Percentiles rank a stretch among this genome's conserved stretches.
These are phyloP conservation scores for Noctua janthina DNA, from an alignment of 2,888 invertebrate species.

Conservation along the genomic window DNA sequence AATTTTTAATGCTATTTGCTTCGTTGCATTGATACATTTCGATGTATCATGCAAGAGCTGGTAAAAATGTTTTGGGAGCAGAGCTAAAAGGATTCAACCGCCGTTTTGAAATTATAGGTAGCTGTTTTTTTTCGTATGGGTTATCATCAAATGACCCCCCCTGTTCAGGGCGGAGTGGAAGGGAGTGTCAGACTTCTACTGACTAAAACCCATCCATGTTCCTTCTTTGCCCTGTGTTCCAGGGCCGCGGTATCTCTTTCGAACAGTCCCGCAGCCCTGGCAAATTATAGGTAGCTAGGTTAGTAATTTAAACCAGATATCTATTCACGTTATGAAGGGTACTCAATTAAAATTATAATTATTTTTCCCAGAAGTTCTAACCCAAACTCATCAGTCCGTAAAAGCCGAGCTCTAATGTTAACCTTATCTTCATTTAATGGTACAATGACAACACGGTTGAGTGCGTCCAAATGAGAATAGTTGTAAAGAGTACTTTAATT, in stretches of 20 bases:
- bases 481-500: constrained; percentile 78
- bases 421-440: constrained; percentile 56
- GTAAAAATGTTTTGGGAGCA: not conserved
- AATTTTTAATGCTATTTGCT: constrained; percentile 51
- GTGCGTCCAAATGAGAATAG: constrained; percentile 77
- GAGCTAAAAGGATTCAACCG: constrained; percentile 1
- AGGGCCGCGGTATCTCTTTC: too few relatives aligned
- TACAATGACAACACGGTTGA: constrained; percentile 54
- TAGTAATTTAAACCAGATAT: not conserved
- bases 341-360: constrained; percentile 11
- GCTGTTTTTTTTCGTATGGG: too few relatives aligned
- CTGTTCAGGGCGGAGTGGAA: too few relatives aligned
- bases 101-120: not conserved
- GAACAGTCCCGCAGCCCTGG: too few relatives aligned
- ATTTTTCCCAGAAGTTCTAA: constrained; percentile 19
- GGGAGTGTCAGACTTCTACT: too few relatives aligned
- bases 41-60: constrained; percentile 33
- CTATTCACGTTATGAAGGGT: constrained; percentile 8
- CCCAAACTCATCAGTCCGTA: constrained; percentile 25
- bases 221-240: too few relatives aligned
- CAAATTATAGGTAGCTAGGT: not conserved
- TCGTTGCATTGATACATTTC: constrained; percentile 30
- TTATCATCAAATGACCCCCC: too few relatives aligned
- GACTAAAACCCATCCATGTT: too few relatives aligned
- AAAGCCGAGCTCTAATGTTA: constrained; percentile 32